phyloP scores from a whole-genome alignment of 2,113 vertebrate genomes.

The Phalacrocorax brasilianus region DNA sequence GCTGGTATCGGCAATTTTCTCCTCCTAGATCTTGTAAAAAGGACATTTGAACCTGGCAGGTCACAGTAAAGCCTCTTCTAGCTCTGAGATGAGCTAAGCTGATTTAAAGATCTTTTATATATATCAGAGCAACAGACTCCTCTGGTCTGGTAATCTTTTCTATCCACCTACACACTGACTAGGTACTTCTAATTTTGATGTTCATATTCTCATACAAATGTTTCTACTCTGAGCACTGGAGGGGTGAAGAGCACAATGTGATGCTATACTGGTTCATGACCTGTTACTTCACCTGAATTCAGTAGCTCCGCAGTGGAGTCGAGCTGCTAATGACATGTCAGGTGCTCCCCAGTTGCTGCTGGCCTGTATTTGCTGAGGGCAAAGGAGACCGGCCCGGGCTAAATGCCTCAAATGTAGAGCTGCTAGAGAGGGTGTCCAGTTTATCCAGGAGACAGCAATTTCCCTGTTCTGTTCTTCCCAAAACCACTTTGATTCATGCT shows the following conservation, averaged over 20 bases:
- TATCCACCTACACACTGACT: neutral
- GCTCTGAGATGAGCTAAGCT: neutral
- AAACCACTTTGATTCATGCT: rapidly evolving
- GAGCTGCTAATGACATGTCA: neutral
- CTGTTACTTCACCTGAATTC: neutral
- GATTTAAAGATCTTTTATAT: neutral
- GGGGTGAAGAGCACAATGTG: neutral
- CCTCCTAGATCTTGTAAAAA: neutral
- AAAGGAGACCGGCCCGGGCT: neutral
- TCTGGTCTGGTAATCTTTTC: neutral
- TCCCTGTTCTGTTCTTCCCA: neutral
- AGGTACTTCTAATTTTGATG: neutral
- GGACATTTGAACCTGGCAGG: neutral
- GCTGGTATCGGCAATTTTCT: neutral
- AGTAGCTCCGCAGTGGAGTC: neutral
- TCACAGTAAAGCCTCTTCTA: neutral
- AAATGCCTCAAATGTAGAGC: rapidly evolving
- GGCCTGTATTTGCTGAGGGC: neutral
- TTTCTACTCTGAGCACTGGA: neutral
- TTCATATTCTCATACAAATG: neutral
- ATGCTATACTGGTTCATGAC: neutral
- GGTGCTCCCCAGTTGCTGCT: neutral
- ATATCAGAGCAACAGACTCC: neutral
- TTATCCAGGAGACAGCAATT: neutral
- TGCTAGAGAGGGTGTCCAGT: neutral